Evolutionary conservation across 2,113 vertebrate species (phyloP), one percentile per base, ranked within the genome.

Genomic region (Perca fluviatilis): DNA sequence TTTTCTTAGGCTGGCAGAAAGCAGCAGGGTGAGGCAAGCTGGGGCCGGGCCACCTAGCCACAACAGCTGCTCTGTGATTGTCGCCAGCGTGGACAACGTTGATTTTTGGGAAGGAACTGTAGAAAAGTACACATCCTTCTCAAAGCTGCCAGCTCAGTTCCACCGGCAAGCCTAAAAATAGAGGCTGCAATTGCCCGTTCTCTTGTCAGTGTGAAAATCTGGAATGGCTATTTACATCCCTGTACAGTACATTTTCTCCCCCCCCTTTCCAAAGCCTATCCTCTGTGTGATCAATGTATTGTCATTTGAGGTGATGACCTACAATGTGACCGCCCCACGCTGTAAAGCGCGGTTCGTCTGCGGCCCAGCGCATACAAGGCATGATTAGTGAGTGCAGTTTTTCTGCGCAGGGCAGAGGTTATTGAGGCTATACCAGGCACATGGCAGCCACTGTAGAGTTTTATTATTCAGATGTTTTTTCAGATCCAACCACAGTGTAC

Each of bases 61-160:
- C 93, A 95, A 95, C 94, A 95, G 91, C 90, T 87, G 90, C 88
- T 83, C 81, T 86, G 87, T 91, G 91, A 94, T 94, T 94, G 93
- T 94, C 91, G 88, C 89, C 87, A 89, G 79, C 86, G 90, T 90
- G 93, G 94, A 93, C 94, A 92, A 84, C 80, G 77, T 87, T 94
- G 93, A 88, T 94, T 95, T 94, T 94, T 93, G 95, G 95, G 95
- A 96, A 96, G 96, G 95, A 96, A 84, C 94, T 95, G 86, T 80
- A 92, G 93, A 94, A 94, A 90, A 90, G 89, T 95, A 94, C 89
- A 96, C 94, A 95, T 96, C 94, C 95, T 94, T 82, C 86, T 90
- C 85, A 91, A 74, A 85, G 79, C 92, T 94, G 91, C 90, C 93
- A 88, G 88, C 78, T 83, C 74, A 58, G 65, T 83, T 43, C 87